Evolutionary conservation across 2,113 vertebrate species (phyloP).

Genomic region (Cynoglossus semilaevis): DNA sequence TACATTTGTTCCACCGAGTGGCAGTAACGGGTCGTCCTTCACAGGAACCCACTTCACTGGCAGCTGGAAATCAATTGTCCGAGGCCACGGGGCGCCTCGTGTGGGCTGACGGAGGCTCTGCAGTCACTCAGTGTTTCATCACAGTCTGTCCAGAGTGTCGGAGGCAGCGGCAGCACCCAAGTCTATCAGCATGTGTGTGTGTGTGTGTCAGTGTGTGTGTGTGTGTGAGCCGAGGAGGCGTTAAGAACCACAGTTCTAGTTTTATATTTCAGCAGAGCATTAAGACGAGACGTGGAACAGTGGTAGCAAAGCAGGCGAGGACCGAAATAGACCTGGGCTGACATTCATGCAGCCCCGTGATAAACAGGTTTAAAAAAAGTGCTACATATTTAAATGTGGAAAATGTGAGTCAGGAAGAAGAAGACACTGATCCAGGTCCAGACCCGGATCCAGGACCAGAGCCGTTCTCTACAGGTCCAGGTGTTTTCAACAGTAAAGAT

Average conservation of each 20-base stretch:
- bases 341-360: conserved; percentile 30
- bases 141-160: conserved; percentile 14
- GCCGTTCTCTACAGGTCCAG: neutral
- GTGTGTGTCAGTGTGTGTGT: neutral
- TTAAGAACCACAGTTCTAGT: neutral
- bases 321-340: conserved; percentile 37
- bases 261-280: conserved; percentile 11
- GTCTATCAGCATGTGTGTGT: neutral
- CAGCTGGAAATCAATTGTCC: conserved; percentile 72
- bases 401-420: no score
- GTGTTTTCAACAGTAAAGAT: conserved; percentile 15
- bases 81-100: conserved; percentile 45
- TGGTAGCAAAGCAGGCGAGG: neutral
- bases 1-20: conserved; percentile 49
- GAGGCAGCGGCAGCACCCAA: neutral
- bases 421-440: no score
- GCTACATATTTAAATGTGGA: conserved; percentile 6
- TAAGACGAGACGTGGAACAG: conserved; percentile 1
- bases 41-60: conserved; percentile 55
- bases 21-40: conserved; percentile 67
- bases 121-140: conserved; percentile 30
- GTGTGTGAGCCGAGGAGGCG: conserved; percentile 1
- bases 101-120: conserved; percentile 37
- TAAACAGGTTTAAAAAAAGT: conserved; percentile 15
- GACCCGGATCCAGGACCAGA: no score